Evolutionary conservation across 2,888 invertebrate genomes (phyloP).

Genomic region (Branchipolynoe longqiensis): DNA sequence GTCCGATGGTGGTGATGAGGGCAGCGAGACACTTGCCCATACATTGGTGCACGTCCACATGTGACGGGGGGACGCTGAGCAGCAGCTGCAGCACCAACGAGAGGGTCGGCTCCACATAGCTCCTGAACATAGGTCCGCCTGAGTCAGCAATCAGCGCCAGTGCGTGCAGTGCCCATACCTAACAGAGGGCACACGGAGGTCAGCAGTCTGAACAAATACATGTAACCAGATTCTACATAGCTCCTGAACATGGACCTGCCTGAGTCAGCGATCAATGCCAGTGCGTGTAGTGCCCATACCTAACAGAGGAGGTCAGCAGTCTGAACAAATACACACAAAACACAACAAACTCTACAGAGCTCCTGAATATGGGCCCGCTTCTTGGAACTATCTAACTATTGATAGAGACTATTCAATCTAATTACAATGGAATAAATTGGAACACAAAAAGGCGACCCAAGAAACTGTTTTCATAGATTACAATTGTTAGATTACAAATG

Average conservation of each 20-base stretch:
- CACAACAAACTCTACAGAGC: constrained; percentile 98
- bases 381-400: too few relatives aligned
- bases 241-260: constrained; percentile 99
- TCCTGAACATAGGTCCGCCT: constrained; percentile 98
- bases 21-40: constrained; percentile 96
- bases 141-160: constrained; percentile 97
- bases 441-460: too few relatives aligned
- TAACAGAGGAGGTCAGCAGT: constrained; percentile 91
- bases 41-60: constrained; percentile 94
- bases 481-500: too few relatives aligned
- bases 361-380: constrained; percentile 98
- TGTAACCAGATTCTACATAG: constrained; percentile 96
- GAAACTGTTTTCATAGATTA: too few relatives aligned
- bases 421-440: too few relatives aligned
- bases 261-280: constrained; percentile 97
- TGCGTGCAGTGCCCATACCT: constrained; percentile 98
- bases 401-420: too few relatives aligned
- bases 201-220: constrained; percentile 93
- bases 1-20: constrained; percentile 98
- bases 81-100: constrained; percentile 94
- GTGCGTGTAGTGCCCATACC: constrained; percentile 98
- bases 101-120: constrained; percentile 96
- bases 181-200: constrained; percentile 94
- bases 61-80: constrained; percentile 93
- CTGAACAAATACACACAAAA: constrained; percentile 93